Conservation (phyloP, 2,113 vertebrate species). For the Orthochromis indermauri region DNA sequence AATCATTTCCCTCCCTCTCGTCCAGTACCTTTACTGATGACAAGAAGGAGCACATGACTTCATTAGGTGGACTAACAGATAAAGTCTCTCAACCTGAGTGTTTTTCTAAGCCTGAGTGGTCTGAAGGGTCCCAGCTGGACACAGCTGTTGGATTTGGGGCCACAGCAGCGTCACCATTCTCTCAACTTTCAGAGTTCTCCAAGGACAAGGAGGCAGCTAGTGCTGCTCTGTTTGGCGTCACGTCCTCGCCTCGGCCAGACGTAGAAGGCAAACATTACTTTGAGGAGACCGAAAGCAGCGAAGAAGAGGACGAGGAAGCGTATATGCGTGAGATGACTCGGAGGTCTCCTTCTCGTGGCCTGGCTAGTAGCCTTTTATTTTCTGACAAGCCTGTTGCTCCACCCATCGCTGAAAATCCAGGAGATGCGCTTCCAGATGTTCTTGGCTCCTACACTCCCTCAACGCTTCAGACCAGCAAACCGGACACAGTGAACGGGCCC, state of each 20-base stretch:
- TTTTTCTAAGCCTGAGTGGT: constrained; percentile 69
- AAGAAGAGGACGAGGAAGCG: constrained; percentile 70
- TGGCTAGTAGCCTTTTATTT: constrained; percentile 21
- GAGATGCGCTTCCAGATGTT: constrained; percentile 53
- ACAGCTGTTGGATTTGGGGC: constrained; percentile 29
- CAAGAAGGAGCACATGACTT: constrained; percentile 25
- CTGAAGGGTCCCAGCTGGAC: constrained; percentile 43
- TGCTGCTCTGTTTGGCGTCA: constrained; percentile 72
- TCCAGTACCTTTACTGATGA: constrained; percentile 16
- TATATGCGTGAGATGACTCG: constrained; percentile 64
- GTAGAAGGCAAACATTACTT: constrained; percentile 65
- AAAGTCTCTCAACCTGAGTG: constrained; percentile 68
- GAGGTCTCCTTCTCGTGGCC: constrained; percentile 46
- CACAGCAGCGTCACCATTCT: constrained; percentile 34
- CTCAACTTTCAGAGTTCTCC: constrained; percentile 29
- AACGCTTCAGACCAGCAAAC: constrained; percentile 41
- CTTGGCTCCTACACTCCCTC: constrained; percentile 60
- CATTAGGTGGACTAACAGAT: constrained; percentile 56
- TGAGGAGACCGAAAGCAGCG: constrained; percentile 75
- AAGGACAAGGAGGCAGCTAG: constrained; percentile 58
- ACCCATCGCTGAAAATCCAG: constrained; percentile 5
- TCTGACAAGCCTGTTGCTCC: constrained; percentile 38
- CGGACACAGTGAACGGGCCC: constrained; percentile 76
- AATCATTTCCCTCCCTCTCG: constrained; percentile 50
- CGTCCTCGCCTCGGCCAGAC: constrained; percentile 73